Evolutionary conservation across 1,140 invertebrate genomes (phyloP), one percentile per base, ranked within the genome.

Genomic region (Nilaparvata lugens): DNA sequence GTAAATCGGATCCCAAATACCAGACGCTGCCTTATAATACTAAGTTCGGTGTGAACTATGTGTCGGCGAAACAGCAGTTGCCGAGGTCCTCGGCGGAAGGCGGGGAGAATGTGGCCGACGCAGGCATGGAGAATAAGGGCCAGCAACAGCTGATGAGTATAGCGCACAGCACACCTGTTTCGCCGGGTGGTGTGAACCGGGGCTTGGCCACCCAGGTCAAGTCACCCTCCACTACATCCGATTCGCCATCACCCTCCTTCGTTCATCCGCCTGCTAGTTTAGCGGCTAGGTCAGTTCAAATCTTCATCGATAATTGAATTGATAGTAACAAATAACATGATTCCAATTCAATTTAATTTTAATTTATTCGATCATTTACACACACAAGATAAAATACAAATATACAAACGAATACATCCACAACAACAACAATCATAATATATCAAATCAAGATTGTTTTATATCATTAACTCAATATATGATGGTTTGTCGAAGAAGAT

Each of bases 1-100:
- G 84, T 66, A 95, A 94, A 74, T 88, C 87, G 52, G 91, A 95
- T 73, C 89, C 91, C 0, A 95, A 95, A 74, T 95, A 95, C 78
- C 92, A 96, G 76, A 93, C 91, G 18, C 78, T 95, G 70, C 92
- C 92, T 51, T 91, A 91, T 71, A 92, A 91, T 42, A 70, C 68
- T 3, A 70, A 70, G 45, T 70, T 70, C 38, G 61, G 61, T 21
- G 60, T 62, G 11, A 65, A 66, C 38, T 56, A 54, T 38, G 56
- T 60, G 18, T 52, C 64, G 2, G 19, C 25, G n/a, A 40, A 40
- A 35, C 43, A 48, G 31, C 38, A 38, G 21, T 18, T 19, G 31
- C 28, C 19, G n/a, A 66, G 65, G 42, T 42, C 52, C 5, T 31
- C 45, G 7, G 65, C 52, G 14, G 65, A 66, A 55, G 65, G 65